Base-by-base conservation (phyloP, 1,140 invertebrate species). In the Frieseomelitta varia region DNA sequence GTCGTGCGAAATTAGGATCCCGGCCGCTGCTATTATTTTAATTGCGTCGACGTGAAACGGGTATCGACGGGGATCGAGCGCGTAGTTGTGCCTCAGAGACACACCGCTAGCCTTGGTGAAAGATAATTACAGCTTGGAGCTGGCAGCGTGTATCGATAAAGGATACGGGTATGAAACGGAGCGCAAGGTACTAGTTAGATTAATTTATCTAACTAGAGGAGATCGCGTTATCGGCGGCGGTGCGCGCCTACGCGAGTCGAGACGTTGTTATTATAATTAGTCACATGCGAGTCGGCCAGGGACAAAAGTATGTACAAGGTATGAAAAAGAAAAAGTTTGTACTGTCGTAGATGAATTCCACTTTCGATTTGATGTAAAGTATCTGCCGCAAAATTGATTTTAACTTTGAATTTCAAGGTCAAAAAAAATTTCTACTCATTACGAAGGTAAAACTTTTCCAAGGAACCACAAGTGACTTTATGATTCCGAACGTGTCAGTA, bases 221-320 rank as follows among this genome's bases (percentile, higher is more conserved):
- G 68, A 83, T 81, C 80, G 72, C 65, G 81, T 88, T 88, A 83
- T 88, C 86, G 68, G 79, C 39, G 12, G 77, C 55, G 71, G 17
- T 24, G 71, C 65, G 30, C 51, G 79, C 74, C 84, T 80, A 88
- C 87, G 72, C 79, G 72, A 47, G 39, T 10, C 39, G 8, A 6
- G 39, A 47, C 39, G 39, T 47, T 47, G 39, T 30, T 30, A 30
- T 1, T 30, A 30, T 30, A 30, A 30, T 30, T 30, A 30, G 30
- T 30, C 30, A 30, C 30, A 2, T 30, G 30, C 30, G 30, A 30
- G 30, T 30, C 30, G 30, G 30, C 30, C 30, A 30, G 30, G 30
- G 30, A 30, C 30, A 1, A 30, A 30, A 30, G 30, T 30, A 30
- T 30, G 30, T 30, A 30, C 30, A 30, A 30, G 30, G 30, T 30